Evolutionary conservation across 2,888 invertebrate species (phyloP).

Genomic region (Byasa hedistus): DNA sequence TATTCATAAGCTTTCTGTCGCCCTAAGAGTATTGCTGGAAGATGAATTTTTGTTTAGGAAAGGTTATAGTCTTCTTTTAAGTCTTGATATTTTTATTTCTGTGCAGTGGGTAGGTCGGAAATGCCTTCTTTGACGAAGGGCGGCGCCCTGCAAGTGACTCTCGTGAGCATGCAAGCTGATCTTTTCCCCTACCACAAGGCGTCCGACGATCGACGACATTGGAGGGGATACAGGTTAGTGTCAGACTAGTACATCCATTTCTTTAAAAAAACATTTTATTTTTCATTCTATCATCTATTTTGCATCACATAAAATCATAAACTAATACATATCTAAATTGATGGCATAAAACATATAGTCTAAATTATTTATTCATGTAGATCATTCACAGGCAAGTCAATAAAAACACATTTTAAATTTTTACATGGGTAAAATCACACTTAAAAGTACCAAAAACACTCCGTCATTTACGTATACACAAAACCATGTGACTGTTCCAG

Average conservation of each 20-base stretch:
- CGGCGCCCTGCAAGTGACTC: slow-evolving; percentile 94
- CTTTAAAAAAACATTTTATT: neutral
- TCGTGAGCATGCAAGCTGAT: slow-evolving; percentile 93
- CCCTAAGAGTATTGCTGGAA: no score
- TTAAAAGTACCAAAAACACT: neutral
- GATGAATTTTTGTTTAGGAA: no score
- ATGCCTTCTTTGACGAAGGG: slow-evolving; percentile 92
- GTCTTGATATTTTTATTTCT: neutral
- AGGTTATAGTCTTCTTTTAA: no score
- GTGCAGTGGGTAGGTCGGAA: slow-evolving; percentile 87
- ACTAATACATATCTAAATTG: neutral
- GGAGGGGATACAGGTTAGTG: slow-evolving; percentile 85
- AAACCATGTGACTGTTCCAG: slow-evolving; percentile 46
- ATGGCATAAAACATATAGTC: no score
- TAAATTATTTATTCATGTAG: no score
- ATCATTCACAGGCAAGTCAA: no score
- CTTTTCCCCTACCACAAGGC: slow-evolving; percentile 98
- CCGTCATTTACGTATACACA: neutral
- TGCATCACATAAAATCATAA: neutral
- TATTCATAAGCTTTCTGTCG: neutral
- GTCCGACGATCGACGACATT: slow-evolving; percentile 91
- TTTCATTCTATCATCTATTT: neutral
- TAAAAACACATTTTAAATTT: no score
- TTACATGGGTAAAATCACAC: neutral
- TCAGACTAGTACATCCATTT: neutral